These are phyloP conservation scores for Paraescarpia echinospica DNA, from an alignment of 1,140 invertebrate genomes.

Conservation along the genomic window DNA sequence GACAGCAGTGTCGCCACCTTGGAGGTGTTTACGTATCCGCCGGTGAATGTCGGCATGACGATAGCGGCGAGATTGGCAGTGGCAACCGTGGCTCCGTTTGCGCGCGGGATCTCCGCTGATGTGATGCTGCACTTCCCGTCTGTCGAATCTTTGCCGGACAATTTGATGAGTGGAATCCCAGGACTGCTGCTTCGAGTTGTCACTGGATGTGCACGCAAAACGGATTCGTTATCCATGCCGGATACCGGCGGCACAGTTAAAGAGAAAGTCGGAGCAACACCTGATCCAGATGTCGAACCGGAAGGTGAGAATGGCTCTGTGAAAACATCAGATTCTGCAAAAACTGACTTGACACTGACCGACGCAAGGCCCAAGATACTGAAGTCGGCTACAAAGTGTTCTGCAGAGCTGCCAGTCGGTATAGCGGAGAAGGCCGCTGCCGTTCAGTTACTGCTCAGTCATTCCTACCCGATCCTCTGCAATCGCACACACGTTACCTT, in stretches of 20 bases:
- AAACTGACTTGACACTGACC: neutral
- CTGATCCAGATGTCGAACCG: neutral
- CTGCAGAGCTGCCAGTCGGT: neutral
- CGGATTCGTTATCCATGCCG: neutral
- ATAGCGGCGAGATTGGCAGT: neutral
- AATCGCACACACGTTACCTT: constrained; percentile 70
- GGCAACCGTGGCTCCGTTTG: neutral
- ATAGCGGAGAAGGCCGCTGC: neutral
- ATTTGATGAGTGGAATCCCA: neutral
- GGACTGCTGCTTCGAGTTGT: neutral
- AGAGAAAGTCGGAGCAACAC: neutral
- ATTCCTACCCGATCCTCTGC: constrained; percentile 46
- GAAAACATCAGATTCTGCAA: neutral
- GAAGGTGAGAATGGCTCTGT: neutral
- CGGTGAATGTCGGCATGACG: neutral
- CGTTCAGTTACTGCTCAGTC: constrained; percentile 33
- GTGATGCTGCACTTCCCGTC: neutral
- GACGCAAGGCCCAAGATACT: neutral
- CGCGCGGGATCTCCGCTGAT: neutral
- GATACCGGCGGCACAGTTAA: neutral
- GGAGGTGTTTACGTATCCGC: neutral
- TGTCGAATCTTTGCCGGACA: neutral
- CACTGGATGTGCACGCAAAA: neutral
- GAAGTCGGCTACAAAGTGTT: neutral
- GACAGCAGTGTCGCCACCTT: neutral